Conservation (phyloP, 1,140 invertebrate species). For the Brachionus paranguensis region DNA sequence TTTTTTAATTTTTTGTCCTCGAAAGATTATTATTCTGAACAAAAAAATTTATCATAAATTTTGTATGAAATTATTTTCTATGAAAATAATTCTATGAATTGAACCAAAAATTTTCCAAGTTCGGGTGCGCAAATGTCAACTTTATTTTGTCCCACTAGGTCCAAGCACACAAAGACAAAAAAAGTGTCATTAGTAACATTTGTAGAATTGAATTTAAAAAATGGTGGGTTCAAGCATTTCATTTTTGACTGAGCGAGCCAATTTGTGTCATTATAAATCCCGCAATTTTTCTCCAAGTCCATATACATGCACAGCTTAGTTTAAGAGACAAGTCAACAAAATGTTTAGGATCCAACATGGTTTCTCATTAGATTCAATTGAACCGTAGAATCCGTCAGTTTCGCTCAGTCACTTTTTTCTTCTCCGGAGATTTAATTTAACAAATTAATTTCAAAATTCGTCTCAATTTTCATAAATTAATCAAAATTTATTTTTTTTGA, state of each 20-base stretch:
- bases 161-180: neutral
- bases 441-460: neutral
- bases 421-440: neutral
- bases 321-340: neutral
- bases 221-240: neutral
- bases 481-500: neutral
- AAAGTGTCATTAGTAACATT: neutral
- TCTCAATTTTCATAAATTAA: constrained; percentile 24
- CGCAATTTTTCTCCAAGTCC: neutral
- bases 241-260: neutral
- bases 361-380: neutral
- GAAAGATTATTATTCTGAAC: too few species aligned
- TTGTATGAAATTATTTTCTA: neutral
- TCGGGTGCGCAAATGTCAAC: neutral
- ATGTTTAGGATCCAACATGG: neutral
- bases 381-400: neutral
- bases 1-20: too few species aligned
- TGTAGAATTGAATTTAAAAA: neutral
- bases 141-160: neutral
- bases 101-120: neutral
- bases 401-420: neutral
- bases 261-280: neutral
- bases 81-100: neutral
- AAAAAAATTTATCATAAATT: too few species aligned
- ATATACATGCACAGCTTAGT: neutral